Evolutionary conservation across 2,888 invertebrate species (phyloP).

Genomic region (Hirtodrosophila trivittata): DNA sequence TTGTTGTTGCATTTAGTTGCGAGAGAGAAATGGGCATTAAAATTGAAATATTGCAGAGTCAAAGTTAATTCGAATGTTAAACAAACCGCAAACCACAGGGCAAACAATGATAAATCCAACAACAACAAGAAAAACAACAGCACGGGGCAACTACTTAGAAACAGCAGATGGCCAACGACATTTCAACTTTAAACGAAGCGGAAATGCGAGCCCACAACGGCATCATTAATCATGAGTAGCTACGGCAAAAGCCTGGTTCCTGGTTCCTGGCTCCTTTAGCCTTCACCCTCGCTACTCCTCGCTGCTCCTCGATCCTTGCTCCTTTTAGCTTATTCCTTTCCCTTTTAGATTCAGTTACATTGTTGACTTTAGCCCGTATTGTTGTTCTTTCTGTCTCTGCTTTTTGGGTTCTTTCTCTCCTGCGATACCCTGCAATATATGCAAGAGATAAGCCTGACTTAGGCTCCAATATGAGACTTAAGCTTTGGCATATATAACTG

Average conservation of each 20-base stretch:
- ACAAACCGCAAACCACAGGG: constrained; percentile 61
- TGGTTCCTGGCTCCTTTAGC: neutral
- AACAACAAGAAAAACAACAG: constrained; percentile 23
- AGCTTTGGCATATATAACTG: too few relatives aligned
- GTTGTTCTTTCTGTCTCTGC: constrained; percentile 16
- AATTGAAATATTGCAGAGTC: constrained; percentile 34
- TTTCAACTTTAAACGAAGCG: constrained; percentile 78
- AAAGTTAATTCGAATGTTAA: constrained; percentile 69
- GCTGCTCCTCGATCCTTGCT: neutral
- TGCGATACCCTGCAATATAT: neutral
- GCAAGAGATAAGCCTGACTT: too few relatives aligned
- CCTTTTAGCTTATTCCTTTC: neutral
- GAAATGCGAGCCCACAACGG: constrained; percentile 60
- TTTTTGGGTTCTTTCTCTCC: neutral
- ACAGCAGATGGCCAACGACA: constrained; percentile 53
- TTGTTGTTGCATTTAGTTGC: constrained; percentile 13
- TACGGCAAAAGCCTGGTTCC: constrained; percentile 18
- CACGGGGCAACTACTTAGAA: constrained; percentile 9
- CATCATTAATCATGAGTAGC: constrained; percentile 75
- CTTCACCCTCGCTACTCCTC: neutral
- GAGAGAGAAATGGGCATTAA: constrained; percentile 5
- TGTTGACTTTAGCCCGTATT: constrained; percentile 43
- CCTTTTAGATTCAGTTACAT: constrained; percentile 27
- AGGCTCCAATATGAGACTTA: too few relatives aligned
- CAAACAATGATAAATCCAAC: constrained; percentile 49